A percentile compares a stretch with the other conserved stretches of the same genome.
Conservation (phyloP, 1,140 invertebrate species). For the Aphidius gifuensis region DNA sequence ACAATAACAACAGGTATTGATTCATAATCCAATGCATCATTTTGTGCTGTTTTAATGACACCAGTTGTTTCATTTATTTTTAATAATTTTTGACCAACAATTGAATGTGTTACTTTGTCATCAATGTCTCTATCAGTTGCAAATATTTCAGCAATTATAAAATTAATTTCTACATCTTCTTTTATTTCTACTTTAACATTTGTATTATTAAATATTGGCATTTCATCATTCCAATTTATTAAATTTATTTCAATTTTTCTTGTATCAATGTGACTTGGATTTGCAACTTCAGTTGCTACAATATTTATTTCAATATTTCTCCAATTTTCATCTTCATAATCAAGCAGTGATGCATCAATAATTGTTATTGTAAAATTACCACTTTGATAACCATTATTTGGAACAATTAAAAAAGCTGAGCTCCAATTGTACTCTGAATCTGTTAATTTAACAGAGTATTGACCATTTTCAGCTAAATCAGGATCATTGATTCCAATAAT, state of each 20-base stretch:
- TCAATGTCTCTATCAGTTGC: slow-evolving; percentile 58
- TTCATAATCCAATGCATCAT: slow-evolving; percentile 60
- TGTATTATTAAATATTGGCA: slow-evolving; percentile 52
- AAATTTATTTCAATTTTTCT: slow-evolving; percentile 53
- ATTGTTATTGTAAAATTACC: slow-evolving; percentile 57
- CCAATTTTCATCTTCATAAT: slow-evolving; percentile 56
- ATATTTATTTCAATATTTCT: slow-evolving; percentile 48
- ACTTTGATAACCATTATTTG: slow-evolving; percentile 55
- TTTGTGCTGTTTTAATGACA: slow-evolving; percentile 47
- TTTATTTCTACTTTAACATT: slow-evolving; percentile 41
- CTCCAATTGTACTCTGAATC: slow-evolving; percentile 33
- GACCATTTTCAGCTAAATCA: slow-evolving; percentile 59
- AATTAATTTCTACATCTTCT: slow-evolving; percentile 52
- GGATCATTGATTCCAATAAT: slow-evolving; percentile 56
- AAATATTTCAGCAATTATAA: slow-evolving; percentile 42
- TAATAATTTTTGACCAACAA: slow-evolving; percentile 50
- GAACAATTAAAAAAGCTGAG: slow-evolving; percentile 56
- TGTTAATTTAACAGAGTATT: slow-evolving; percentile 51
- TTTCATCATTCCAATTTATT: slow-evolving; percentile 60
- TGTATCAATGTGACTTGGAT: slow-evolving; percentile 39
- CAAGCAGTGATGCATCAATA: slow-evolving; percentile 52
- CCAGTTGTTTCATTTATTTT: slow-evolving; percentile 52
- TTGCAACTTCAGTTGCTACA: slow-evolving; percentile 48
- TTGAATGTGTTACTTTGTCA: slow-evolving; percentile 52
- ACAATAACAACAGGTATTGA: slow-evolving; percentile 56